Percentiles rank a stretch among this genome's conserved stretches.
These are phyloP conservation scores for Oasisia sp. DNA, from an alignment of 2,888 invertebrate genomes.

Conservation along the genomic window DNA sequence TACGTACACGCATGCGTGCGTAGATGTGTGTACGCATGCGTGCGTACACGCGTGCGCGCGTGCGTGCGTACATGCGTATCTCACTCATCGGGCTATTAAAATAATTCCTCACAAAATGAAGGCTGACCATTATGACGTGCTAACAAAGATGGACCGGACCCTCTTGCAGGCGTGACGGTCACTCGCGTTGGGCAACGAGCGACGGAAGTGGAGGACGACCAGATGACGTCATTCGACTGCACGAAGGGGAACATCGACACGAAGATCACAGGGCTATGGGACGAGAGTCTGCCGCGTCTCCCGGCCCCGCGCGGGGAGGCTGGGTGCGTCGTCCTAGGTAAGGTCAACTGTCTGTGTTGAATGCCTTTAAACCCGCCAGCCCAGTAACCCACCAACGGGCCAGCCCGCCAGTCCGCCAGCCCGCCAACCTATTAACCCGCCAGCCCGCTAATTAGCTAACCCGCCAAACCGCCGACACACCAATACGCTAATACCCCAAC, in stretches of 20 bases:
- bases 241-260: slow-evolving; percentile 31
- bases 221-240: slow-evolving; percentile 25
- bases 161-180: slow-evolving; percentile 24
- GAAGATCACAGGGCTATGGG: slow-evolving; percentile 29
- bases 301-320: slow-evolving; percentile 22
- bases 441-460: background rate
- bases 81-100: too few species aligned
- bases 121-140: slow-evolving; percentile 20
- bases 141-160: slow-evolving; percentile 24
- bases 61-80: too few species aligned
- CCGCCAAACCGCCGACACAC: background rate
- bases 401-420: background rate
- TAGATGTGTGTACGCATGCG: slow-evolving; percentile 23
- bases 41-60: too few species aligned
- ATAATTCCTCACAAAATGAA: slow-evolving; percentile 18
- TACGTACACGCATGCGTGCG: slow-evolving; percentile 31
- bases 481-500: background rate
- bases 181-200: background rate
- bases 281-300: slow-evolving; percentile 21
- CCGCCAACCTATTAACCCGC: background rate
- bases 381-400: background rate
- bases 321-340: slow-evolving; percentile 25
- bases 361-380: background rate
- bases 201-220: slow-evolving; percentile 22
- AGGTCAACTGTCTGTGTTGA: background rate